A percentile compares a stretch with the other conserved stretches of the same genome.
phyloP scores from a whole-genome alignment of 2,888 invertebrate species.

The Brachyptera risi region DNA sequence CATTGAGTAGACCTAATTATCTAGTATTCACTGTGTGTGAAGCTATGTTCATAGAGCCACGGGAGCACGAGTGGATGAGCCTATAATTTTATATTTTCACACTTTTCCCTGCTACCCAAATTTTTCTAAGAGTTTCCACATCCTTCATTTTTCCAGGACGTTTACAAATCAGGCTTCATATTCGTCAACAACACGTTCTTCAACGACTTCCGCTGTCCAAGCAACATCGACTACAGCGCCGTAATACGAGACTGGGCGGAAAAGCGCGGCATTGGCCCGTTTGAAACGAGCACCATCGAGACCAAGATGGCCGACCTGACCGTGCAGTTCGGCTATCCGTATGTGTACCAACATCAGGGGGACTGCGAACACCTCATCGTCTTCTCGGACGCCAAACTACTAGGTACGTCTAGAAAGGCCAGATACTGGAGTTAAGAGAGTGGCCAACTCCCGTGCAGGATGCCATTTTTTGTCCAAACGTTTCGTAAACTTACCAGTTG shows the following conservation, averaged over 20 bases:
- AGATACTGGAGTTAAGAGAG: too few relatives aligned
- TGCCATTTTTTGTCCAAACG: too few relatives aligned
- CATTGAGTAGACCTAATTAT: too few relatives aligned
- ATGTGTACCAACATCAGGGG: slow-evolving; percentile 87
- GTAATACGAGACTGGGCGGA: slow-evolving; percentile 60
- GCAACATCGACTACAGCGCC: slow-evolving; percentile 62
- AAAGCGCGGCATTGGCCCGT: slow-evolving; percentile 47
- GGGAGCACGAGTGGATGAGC: too few relatives aligned
- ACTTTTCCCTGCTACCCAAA: not conserved
- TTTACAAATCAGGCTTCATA: slow-evolving; percentile 68
- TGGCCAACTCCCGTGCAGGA: too few relatives aligned
- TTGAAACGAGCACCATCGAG: slow-evolving; percentile 55
- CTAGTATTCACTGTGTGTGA: too few relatives aligned
- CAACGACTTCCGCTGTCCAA: slow-evolving; percentile 60
- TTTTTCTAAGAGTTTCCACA: not conserved
- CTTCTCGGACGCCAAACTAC: slow-evolving; percentile 65
- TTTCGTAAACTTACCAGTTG: too few relatives aligned
- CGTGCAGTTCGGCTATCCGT: slow-evolving; percentile 58
- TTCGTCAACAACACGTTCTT: slow-evolving; percentile 77
- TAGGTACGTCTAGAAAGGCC: too few relatives aligned
- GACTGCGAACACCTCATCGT: slow-evolving; percentile 86
- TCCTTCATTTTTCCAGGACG: slow-evolving; percentile 48
- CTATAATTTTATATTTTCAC: too few relatives aligned
- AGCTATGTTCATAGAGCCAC: too few relatives aligned
- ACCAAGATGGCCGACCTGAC: slow-evolving; percentile 43